A percentile compares a stretch with the other conserved stretches of the same genome.
phyloP scores from a whole-genome alignment of 2,797 vertebrate species.

The Australoheros facetus region DNA sequence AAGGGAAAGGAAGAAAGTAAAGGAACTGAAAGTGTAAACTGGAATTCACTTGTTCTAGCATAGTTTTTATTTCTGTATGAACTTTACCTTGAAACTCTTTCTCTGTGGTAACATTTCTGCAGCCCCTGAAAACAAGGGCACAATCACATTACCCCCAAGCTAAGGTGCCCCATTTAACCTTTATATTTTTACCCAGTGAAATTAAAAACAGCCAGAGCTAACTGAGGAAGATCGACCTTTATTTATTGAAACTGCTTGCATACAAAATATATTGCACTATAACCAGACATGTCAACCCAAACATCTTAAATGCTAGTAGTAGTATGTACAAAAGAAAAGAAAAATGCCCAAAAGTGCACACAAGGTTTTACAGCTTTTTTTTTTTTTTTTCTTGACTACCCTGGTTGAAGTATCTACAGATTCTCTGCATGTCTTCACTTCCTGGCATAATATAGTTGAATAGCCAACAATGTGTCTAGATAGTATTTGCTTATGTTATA shows the following conservation, averaged over 20 bases:
- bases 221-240: slow-evolving; percentile 97
- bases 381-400: slow-evolving; percentile 80
- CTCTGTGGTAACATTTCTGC: too few species aligned
- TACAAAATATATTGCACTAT: slow-evolving; percentile 99
- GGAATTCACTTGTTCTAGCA: too few species aligned
- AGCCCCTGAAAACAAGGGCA: not conserved
- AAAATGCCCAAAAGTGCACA: slow-evolving; percentile 91
- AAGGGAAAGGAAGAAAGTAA: not conserved
- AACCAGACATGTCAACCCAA: slow-evolving; percentile 98
- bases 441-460: slow-evolving; percentile 75
- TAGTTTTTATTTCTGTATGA: too few species aligned
- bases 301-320: slow-evolving; percentile 89
- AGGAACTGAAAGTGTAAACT: not conserved
- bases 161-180: not conserved
- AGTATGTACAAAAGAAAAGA: slow-evolving; percentile 91
- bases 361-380: slow-evolving; percentile 86
- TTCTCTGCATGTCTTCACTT: slow-evolving; percentile 62
- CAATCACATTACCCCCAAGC: not conserved
- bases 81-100: too few species aligned
- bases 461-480: slow-evolving; percentile 88
- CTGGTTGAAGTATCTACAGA: slow-evolving; percentile 96
- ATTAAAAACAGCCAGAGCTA: slow-evolving; percentile 65
- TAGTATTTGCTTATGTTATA: slow-evolving; percentile 82
- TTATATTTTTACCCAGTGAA: not conserved
- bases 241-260: slow-evolving; percentile 99